A percentile compares a stretch with the other conserved stretches of the same genome.
phyloP scores from a whole-genome alignment of 2,113 vertebrate genomes.

The Pantherophis guttatus region DNA sequence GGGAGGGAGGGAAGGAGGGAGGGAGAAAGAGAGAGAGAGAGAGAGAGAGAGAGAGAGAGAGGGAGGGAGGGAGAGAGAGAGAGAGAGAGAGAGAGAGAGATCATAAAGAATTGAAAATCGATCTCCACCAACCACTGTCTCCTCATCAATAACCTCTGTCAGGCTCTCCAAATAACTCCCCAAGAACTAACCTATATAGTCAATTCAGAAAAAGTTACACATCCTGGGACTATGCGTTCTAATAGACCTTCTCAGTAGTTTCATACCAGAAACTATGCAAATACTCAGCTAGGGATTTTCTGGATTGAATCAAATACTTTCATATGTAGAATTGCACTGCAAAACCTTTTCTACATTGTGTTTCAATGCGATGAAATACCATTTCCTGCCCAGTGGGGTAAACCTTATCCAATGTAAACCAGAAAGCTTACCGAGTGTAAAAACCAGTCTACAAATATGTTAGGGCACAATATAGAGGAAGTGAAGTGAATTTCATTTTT shows the following conservation, averaged over 20 bases:
- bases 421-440: background rate
- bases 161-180: background rate
- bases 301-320: background rate
- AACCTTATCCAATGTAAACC: background rate
- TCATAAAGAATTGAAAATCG: background rate
- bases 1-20: background rate
- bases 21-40: background rate
- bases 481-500: background rate
- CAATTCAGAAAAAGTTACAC: background rate
- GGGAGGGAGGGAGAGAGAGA: background rate
- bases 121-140: background rate
- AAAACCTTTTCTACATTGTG: background rate
- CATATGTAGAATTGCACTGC: background rate
- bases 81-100: background rate
- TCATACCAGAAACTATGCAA: background rate
- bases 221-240: background rate
- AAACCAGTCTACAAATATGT: background rate
- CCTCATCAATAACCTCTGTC: background rate
- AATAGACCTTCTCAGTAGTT: background rate
- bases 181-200: background rate
- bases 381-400: background rate
- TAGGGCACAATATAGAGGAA: background rate
- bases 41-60: background rate
- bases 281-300: background rate
- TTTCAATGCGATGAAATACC: background rate